phyloP scores from a whole-genome alignment of 2,113 vertebrate genomes.

The Tichodroma muraria region DNA sequence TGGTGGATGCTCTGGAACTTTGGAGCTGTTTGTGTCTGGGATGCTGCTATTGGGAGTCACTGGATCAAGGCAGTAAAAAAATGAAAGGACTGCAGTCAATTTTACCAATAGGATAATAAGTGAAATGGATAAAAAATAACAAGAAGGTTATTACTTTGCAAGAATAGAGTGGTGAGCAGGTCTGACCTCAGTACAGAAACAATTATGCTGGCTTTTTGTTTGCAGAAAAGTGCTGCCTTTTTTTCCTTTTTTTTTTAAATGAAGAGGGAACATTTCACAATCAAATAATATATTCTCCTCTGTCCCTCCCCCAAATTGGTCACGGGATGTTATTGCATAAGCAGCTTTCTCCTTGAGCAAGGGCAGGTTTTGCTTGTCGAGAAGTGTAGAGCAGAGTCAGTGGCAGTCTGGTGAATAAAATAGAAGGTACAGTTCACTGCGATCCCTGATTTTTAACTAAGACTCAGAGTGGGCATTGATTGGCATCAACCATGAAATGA shows the following conservation, averaged over 20 bases:
- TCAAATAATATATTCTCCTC: slow-evolving; percentile 9
- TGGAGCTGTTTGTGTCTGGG: background rate
- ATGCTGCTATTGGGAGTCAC: background rate
- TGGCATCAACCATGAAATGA: background rate
- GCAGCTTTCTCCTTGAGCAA: slow-evolving; percentile 36
- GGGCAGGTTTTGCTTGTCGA: background rate
- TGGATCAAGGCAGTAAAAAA: background rate
- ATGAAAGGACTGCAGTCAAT: background rate
- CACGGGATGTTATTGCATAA: background rate
- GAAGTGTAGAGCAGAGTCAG: background rate
- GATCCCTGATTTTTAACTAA: background rate
- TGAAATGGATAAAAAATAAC: background rate
- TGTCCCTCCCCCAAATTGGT: background rate
- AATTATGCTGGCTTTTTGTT: background rate
- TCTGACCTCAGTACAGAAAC: background rate
- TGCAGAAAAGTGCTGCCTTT: background rate
- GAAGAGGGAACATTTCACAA: slow-evolving; percentile 6
- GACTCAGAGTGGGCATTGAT: background rate
- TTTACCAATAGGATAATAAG: background rate
- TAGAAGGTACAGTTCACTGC: background rate
- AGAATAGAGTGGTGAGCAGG: background rate
- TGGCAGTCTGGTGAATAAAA: background rate
- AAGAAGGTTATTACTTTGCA: background rate
- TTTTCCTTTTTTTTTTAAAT: background rate
- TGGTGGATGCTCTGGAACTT: background rate